Conservation (phyloP, 2,888 invertebrate species). For the Polyommatus iphigenia region DNA sequence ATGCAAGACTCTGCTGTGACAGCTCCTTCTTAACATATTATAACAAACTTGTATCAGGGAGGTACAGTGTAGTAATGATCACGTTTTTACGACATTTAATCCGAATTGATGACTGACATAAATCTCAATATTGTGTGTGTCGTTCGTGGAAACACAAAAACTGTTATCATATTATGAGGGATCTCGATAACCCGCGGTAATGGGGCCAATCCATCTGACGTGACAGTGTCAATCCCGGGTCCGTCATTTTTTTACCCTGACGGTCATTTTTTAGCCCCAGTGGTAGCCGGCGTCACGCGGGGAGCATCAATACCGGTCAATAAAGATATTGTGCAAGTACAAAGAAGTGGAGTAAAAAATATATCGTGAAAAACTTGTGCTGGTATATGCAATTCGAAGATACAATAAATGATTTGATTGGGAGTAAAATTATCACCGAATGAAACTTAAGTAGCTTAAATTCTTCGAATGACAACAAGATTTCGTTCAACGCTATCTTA, state of each 20-base stretch:
- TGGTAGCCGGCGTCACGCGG: constrained; percentile 26
- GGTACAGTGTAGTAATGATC: not conserved
- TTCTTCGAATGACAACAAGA: too few species aligned
- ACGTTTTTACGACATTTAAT: not conserved
- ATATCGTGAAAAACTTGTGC: not conserved
- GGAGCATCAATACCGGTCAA: constrained; percentile 19
- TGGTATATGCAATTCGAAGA: not conserved
- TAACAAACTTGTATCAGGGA: not conserved
- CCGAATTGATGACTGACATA: constrained; percentile 19
- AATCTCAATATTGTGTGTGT: constrained; percentile 15
- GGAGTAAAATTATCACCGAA: not conserved
- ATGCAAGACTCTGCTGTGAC: too few species aligned
- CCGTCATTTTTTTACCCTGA: constrained; percentile 7
- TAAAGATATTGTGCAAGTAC: constrained; percentile 26
- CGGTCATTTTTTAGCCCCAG: constrained; percentile 6
- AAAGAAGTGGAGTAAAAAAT: constrained; percentile 25
- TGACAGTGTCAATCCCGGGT: constrained; percentile 30
- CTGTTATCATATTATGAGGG: constrained; percentile 15
- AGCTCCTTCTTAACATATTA: not conserved
- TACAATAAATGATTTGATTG: not conserved
- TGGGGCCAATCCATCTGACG: constrained; percentile 23
- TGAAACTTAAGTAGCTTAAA: not conserved
- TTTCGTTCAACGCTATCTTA: too few species aligned
- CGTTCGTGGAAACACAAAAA: constrained; percentile 29
- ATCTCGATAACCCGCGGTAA: constrained; percentile 28